Evolutionary conservation across 1,140 invertebrate species (phyloP), one percentile per base, ranked within the genome.

Genomic region (Scylla paramamosain): DNA sequence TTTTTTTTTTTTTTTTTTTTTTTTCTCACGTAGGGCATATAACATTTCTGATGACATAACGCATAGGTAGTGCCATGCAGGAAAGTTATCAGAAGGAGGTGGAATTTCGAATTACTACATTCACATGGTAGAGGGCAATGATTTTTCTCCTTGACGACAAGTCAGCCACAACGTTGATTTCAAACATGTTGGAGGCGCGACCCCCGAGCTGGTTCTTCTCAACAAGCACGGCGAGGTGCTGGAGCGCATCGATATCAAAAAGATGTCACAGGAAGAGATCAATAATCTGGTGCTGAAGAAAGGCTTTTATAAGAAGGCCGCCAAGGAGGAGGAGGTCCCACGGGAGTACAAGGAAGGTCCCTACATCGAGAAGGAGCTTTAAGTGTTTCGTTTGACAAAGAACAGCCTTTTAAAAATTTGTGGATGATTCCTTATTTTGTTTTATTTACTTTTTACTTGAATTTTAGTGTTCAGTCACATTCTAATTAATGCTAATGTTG

Each of bases 131-230:
- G 0, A 20, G 16, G 16, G 0, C 52, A 59, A 83, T 45, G 29
- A n/a, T 89, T 45, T 14, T 59, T 59, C 25, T 86, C 77, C 89
- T 96, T 96, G 96, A 96, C 96, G 95, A 88, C 96, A 20, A n/a
- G 32, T 95, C 96, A 97, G 97, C 96, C 97, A 98, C 14, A 97
- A 98, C 96, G 97, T 98, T 32, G 97, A 97, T 96, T 98, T 98
- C 96, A 98, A 98, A 96, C 98, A 97, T 96, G 98, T 98, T 93
- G 97, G 97, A 91, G 98, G 98, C 87, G 98, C 98, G 89, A 96
- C 97, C 4, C 98, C 98, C 93, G 98, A 98, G 96, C 96, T 98
- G 0, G 97, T 98, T 59, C 97, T 98, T 91, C 97, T 98, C 25
- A 97, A 98, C 93, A 96, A 97, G 10, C 96, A 97, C 32, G 97